A percentile compares a stretch with the other conserved stretches of the same genome.
Conservation (phyloP, 2,113 vertebrate species). For the Prochilodus magdalenae region DNA sequence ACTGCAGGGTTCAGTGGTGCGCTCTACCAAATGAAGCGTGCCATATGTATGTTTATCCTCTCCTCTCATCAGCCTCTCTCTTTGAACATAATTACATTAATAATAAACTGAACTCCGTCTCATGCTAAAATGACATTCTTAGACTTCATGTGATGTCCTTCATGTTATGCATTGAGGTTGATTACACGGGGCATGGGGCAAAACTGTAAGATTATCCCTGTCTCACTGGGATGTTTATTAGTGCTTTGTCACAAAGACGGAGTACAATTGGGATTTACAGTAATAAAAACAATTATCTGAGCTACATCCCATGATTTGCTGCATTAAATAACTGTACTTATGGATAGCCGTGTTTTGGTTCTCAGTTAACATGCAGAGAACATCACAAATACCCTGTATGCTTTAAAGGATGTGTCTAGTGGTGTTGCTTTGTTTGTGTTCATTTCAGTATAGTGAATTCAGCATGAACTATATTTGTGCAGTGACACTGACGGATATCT, state of each 20-base stretch:
- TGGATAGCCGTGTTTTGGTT: not conserved
- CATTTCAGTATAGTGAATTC: not conserved
- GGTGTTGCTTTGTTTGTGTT: conserved; percentile 11
- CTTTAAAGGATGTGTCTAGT: not conserved
- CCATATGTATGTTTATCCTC: conserved; percentile 44
- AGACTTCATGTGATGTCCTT: conserved; percentile 30
- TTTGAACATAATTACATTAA: conserved; percentile 53
- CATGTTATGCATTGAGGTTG: conserved; percentile 25
- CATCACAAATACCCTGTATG: not conserved
- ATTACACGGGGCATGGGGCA: conserved; percentile 34
- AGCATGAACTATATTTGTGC: not conserved
- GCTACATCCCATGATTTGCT: not conserved
- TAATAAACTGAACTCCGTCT: conserved; percentile 53
- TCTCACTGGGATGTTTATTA: conserved; percentile 28
- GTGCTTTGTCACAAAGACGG: conserved; percentile 20
- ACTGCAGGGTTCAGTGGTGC: conserved; percentile 43
- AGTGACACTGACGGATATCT: too few relatives aligned
- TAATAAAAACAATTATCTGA: conserved; percentile 7
- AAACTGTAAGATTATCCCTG: conserved; percentile 34
- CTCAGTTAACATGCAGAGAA: not conserved
- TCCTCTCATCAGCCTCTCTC: conserved; percentile 44
- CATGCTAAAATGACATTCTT: conserved; percentile 37
- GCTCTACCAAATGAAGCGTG: conserved; percentile 47
- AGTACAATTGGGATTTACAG: conserved; percentile 5
- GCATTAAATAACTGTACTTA: not conserved